phyloP scores from a whole-genome alignment of 2,797 vertebrate genomes.

The Cirrhinus molitorella region DNA sequence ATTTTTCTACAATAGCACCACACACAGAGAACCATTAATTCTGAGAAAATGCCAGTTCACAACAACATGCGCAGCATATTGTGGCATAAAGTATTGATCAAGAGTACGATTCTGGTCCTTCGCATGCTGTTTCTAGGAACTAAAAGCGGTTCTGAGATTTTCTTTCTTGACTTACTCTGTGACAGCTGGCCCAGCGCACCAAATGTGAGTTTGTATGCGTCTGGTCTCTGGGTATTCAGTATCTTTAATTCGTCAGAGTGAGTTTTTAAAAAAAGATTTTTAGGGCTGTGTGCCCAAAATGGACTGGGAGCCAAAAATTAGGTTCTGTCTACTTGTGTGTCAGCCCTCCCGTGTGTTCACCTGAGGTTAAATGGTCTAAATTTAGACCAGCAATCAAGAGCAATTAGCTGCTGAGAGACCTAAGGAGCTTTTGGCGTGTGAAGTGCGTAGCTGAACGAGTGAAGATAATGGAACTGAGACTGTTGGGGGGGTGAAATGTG shows the following conservation, averaged over 20 bases:
- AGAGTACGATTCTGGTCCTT: neutral
- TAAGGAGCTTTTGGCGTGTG: constrained; percentile 68
- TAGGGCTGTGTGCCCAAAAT: constrained; percentile 59
- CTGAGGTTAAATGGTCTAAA: constrained; percentile 81
- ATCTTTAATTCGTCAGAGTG: constrained; percentile 1
- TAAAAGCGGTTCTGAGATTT: constrained; percentile 7
- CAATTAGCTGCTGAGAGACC: constrained; percentile 75
- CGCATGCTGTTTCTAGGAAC: constrained; percentile 10
- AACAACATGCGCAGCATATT: neutral
- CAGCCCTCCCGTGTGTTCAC: constrained; percentile 79
- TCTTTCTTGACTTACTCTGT: constrained; percentile 1
- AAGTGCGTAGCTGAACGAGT: constrained; percentile 51
- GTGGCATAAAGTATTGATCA: neutral
- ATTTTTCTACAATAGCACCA: neutral
- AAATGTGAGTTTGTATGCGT: neutral
- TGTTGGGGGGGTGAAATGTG: constrained; percentile 5
- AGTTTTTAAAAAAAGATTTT: constrained; percentile 41
- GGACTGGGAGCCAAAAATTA: constrained; percentile 67
- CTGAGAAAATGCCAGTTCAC: neutral
- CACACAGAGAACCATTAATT: neutral
- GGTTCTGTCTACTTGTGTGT: constrained; percentile 74
- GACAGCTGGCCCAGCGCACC: neutral
- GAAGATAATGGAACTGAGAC: constrained; percentile 59
- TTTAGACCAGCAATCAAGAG: constrained; percentile 83
- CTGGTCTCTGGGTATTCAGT: neutral